Evolutionary conservation across 2,888 invertebrate genomes (phyloP), one percentile per base, ranked within the genome.

Genomic region (Calephelis perditalis): DNA sequence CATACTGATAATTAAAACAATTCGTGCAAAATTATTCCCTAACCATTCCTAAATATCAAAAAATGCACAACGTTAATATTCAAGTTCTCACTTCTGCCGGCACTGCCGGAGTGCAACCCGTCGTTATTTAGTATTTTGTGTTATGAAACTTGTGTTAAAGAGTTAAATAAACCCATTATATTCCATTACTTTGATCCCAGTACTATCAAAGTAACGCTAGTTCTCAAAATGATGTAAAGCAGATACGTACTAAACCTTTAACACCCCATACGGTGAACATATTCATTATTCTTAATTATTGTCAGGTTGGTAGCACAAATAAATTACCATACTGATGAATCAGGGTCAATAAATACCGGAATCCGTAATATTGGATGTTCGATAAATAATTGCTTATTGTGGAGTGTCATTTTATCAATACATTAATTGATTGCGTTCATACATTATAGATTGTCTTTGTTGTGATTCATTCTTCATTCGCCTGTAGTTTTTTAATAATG

Each of bases 221-320:
- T 26, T 26, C 26, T 26, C 26, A 26, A 26, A 26, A 3, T 26
- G 26, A 26, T 3, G 26, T 26, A 3, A 26, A 26, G 26, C 26
- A 26, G 26, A 26, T 26, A 26, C 26, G 26, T 3, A 26, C 26
- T 76, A 76, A 57, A 57, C 11, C 68, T 69, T 62, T 26, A 26
- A 26, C 26, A 26, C 26, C 69, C 69, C 74, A 74, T 69, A 73
- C 65, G 66, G 69, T 68, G 76, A 76, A 75, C 74, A 74, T 73
- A 77, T 76, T 77, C 76, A 80, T 81, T 78, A 79, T 73, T 71
- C 72, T 74, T 79, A 77, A 79, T 79, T 78, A 76, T 77, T 76
- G 73, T 71, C 71, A 71, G 74, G 69, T 72, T 73, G 71, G 75
- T 73, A 71, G 68, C 74, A 72, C 75, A 78, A 76, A 72, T 71